Evolutionary conservation across 2,797 vertebrate genomes (phyloP).

Genomic region (Alca torda): DNA sequence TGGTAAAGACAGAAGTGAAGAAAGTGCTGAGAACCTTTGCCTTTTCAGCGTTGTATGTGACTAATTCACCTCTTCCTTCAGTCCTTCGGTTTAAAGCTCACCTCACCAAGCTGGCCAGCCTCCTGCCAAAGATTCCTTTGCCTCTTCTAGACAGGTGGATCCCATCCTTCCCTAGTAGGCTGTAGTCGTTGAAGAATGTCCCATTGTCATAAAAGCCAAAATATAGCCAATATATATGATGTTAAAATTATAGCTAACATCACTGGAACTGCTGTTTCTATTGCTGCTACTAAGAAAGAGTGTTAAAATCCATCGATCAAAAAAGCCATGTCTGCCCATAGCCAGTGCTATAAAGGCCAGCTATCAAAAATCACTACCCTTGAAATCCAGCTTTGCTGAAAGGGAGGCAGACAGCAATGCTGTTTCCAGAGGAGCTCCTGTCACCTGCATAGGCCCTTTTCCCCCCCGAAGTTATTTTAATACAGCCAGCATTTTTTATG

Average conservation of each 20-base stretch:
- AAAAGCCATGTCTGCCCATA: background rate
- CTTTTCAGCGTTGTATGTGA: background rate
- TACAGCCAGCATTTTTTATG: background rate
- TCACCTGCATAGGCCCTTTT: background rate
- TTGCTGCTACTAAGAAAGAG: background rate
- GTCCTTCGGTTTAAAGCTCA: background rate
- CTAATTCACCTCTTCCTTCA: background rate
- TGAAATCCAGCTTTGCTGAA: background rate
- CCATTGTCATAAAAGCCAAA: background rate
- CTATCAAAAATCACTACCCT: background rate
- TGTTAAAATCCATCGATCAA: background rate
- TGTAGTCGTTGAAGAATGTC: background rate
- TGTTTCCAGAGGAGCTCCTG: background rate
- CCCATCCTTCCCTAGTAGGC: background rate
- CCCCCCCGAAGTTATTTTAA: background rate
- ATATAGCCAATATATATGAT: background rate
- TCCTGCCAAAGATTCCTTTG: background rate
- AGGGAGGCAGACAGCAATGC: background rate
- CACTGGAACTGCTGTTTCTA: background rate
- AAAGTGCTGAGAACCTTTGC: background rate
- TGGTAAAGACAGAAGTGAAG: background rate
- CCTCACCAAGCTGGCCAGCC: background rate
- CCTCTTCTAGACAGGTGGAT: background rate
- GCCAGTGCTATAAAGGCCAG: background rate
- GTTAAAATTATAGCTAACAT: background rate